A percentile compares a stretch with the other conserved stretches of the same genome.
Conservation (phyloP, 1,140 invertebrate species). For the Spodoptera litura region DNA sequence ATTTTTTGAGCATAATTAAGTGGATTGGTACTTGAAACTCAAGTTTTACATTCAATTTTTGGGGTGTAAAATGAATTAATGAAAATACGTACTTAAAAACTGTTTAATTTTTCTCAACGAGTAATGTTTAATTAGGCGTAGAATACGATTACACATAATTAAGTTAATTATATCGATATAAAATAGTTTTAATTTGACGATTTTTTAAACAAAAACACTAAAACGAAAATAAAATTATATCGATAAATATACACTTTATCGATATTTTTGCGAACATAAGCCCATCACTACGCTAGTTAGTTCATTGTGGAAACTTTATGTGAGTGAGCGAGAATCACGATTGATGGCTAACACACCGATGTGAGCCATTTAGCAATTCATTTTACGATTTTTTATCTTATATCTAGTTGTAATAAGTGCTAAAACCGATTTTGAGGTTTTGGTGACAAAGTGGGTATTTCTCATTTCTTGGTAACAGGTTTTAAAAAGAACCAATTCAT, state of each 20-base stretch:
- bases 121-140: too few species aligned
- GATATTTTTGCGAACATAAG: neutral
- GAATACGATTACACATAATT: too few species aligned
- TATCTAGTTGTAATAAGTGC: neutral
- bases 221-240: neutral
- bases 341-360: slow-evolving; percentile 14
- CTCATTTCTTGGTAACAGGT: too few species aligned
- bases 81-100: too few species aligned
- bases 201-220: neutral
- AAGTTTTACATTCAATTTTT: too few species aligned
- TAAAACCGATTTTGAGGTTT: neutral
- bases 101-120: too few species aligned
- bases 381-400: neutral
- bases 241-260: neutral
- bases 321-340: slow-evolving; percentile 11
- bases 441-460: neutral
- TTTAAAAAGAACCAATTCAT: too few species aligned
- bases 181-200: too few species aligned
- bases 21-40: too few species aligned
- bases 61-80: too few species aligned
- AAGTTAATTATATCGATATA: too few species aligned
- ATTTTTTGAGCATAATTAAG: neutral
- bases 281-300: slow-evolving; percentile 35
- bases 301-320: slow-evolving; percentile 39
- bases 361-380: slow-evolving; percentile 17